Percentiles rank a stretch among this genome's conserved stretches.
phyloP scores from a whole-genome alignment of 2,888 invertebrate genomes.

The Agrotis clavis region DNA sequence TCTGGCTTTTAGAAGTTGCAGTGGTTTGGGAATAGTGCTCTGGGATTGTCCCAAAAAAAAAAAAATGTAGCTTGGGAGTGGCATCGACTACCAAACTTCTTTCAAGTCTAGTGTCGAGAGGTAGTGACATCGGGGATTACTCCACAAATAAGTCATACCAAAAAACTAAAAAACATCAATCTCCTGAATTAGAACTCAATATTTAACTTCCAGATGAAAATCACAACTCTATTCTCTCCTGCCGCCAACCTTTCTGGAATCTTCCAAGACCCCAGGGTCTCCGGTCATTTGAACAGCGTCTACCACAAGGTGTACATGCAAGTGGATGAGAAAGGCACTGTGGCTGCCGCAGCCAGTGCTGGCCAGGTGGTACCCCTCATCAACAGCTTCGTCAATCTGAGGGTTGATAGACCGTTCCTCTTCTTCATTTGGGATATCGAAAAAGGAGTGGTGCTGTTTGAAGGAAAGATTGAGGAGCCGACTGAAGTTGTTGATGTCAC shows the following conservation, averaged over 20 bases:
- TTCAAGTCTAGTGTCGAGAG: no score
- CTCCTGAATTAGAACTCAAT: not conserved
- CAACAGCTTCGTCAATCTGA: conserved; percentile 88
- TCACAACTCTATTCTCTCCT: conserved; percentile 90
- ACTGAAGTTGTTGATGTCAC: conserved; percentile 64
- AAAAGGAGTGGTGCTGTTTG: conserved; percentile 91
- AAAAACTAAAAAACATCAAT: not conserved
- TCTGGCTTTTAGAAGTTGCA: no score
- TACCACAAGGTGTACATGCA: conserved; percentile 92
- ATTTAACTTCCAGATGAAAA: conserved; percentile 87
- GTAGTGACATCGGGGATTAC: no score
- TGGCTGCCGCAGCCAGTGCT: conserved; percentile 92
- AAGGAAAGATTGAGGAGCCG: conserved; percentile 91
- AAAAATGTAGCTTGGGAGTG: no score
- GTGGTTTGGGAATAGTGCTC: no score
- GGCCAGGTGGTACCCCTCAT: conserved; percentile 92
- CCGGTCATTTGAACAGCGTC: conserved; percentile 86
- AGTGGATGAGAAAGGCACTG: conserved; percentile 93
- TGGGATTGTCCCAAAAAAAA: no score
- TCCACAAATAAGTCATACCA: no score
- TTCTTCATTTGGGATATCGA: conserved; percentile 92
- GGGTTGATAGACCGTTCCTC: conserved; percentile 92
- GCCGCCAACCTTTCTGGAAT: conserved; percentile 92
- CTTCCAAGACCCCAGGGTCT: conserved; percentile 79
- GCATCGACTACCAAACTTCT: no score